Conservation (phyloP, 2,113 vertebrate genomes). For the Gopherus flavomarginatus region DNA sequence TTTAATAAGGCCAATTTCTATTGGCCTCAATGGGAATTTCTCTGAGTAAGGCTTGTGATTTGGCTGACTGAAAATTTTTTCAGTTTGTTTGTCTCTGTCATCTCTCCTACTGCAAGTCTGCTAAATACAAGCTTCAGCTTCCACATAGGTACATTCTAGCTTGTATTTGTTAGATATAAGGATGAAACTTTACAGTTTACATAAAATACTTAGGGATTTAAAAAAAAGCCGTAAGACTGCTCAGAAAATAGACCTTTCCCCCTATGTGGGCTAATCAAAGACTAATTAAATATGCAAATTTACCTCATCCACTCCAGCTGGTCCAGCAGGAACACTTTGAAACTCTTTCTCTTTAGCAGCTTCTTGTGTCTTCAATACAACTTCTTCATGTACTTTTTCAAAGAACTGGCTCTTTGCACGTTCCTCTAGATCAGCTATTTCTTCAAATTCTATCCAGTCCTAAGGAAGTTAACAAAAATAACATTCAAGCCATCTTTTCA, state of each 20-base stretch:
- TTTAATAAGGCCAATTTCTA: background rate
- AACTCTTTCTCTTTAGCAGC: slow-evolving; percentile 96
- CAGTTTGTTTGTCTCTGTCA: background rate
- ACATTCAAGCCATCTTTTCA: background rate
- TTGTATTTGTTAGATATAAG: background rate
- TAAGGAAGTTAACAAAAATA: slow-evolving; percentile 62
- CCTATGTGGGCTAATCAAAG: background rate
- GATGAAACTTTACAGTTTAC: background rate
- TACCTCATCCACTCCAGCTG: slow-evolving; percentile 94
- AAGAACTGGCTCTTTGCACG: slow-evolving; percentile 98
- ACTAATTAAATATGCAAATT: background rate
- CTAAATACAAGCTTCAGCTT: background rate
- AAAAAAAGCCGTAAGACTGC: background rate
- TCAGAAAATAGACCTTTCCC: background rate
- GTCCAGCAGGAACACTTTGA: slow-evolving; percentile 92
- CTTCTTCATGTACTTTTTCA: slow-evolving; percentile 97
- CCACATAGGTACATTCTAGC: background rate
- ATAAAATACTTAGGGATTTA: background rate
- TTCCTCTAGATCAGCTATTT: slow-evolving; percentile 98
- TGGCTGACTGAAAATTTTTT: background rate
- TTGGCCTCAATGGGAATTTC: background rate
- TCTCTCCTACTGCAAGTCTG: background rate
- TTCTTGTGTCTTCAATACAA: slow-evolving; percentile 96
- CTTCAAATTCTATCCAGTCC: slow-evolving; percentile 99
- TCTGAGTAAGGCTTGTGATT: background rate